Evolutionary conservation across 1,140 invertebrate genomes (phyloP).

Genomic region (Chrysoperla carnea): DNA sequence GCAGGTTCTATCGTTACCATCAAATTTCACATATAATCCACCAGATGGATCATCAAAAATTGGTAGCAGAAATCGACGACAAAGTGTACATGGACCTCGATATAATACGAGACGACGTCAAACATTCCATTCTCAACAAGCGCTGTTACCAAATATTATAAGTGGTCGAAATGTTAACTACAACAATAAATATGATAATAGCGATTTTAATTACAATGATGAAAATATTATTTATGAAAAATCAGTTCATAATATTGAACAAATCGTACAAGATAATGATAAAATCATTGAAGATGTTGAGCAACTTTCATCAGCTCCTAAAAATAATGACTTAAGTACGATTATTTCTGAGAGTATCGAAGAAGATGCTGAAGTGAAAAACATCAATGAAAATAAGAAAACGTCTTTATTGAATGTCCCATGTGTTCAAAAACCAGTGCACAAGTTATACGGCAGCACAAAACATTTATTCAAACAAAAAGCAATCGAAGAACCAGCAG

Average conservation of each 20-base stretch:
- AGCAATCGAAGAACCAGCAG: conserved; percentile 10
- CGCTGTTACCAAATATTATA: neutral
- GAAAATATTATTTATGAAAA: neutral
- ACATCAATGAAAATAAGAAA: neutral
- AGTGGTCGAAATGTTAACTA: neutral
- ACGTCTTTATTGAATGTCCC: conserved; percentile 12
- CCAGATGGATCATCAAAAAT: conserved; percentile 20
- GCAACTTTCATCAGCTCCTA: neutral
- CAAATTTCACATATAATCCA: conserved; percentile 50
- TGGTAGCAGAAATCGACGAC: conserved; percentile 7
- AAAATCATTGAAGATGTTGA: neutral
- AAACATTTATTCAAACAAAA: conserved; percentile 21
- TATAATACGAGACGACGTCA: conserved; percentile 8
- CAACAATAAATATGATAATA: neutral
- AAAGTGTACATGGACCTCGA: conserved; percentile 7
- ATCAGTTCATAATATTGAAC: neutral
- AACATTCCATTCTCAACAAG: conserved; percentile 17
- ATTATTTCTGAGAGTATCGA: neutral
- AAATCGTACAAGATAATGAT: neutral
- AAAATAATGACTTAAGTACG: neutral
- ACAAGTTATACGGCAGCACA: conserved; percentile 22
- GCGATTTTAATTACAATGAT: neutral
- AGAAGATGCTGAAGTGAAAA: neutral
- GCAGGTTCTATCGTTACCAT: conserved; percentile 44
- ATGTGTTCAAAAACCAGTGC: conserved; percentile 12